Percentiles rank a stretch among this genome's conserved stretches.
Conservation (phyloP, 2,113 vertebrate genomes). For the Micromys minutus region DNA sequence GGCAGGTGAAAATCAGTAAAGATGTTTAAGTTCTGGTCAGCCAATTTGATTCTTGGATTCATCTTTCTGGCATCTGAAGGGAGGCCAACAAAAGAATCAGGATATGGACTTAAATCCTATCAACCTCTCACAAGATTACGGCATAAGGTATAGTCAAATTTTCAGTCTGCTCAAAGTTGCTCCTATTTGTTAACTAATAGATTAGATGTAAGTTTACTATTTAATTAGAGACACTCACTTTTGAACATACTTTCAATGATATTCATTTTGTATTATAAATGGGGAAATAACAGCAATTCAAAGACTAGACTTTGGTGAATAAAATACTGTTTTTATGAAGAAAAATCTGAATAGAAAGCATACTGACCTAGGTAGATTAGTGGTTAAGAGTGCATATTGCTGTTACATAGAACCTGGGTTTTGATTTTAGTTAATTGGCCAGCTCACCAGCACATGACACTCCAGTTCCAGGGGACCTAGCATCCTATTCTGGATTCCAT, state of each 20-base stretch:
- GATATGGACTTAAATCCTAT: constrained; percentile 79
- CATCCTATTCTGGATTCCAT: background rate
- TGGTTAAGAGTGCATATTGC: background rate
- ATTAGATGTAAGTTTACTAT: constrained; percentile 24
- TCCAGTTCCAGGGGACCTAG: background rate
- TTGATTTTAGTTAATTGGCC: background rate
- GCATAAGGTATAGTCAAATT: constrained; percentile 85
- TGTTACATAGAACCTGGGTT: background rate
- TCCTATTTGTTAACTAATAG: background rate
- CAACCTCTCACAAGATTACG: constrained; percentile 83
- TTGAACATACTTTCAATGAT: background rate
- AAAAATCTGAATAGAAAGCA: background rate
- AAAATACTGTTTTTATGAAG: background rate
- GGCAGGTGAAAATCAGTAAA: constrained; percentile 81
- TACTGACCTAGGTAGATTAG: too few species aligned
- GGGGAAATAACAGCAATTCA: background rate
- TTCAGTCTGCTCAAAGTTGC: background rate
- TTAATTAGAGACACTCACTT: background rate
- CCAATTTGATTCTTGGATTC: constrained; percentile 83
- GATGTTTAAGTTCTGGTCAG: constrained; percentile 84
- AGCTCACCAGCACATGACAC: background rate
- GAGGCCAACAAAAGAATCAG: constrained; percentile 84
- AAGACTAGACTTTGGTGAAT: background rate
- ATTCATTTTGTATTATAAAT: background rate
- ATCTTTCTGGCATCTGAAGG: constrained; percentile 83